Evolutionary conservation across 1,140 invertebrate genomes (phyloP).

Genomic region (Steinernema khuongi): DNA sequence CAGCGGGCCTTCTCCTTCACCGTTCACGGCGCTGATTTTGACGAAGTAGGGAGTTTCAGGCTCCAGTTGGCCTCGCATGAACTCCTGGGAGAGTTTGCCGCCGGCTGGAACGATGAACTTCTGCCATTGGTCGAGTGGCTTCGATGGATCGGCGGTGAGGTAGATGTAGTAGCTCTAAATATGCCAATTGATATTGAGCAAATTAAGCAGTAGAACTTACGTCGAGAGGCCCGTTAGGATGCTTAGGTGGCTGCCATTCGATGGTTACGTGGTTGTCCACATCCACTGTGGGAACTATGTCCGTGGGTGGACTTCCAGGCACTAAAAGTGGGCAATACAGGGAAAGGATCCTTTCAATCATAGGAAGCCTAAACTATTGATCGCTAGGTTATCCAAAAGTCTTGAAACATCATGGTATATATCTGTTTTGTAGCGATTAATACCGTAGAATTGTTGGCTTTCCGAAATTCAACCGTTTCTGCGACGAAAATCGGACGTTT

Average conservation of each 20-base stretch:
- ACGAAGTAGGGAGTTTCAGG: conserved; percentile 58
- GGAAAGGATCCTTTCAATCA: background rate
- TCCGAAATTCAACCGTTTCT: conserved; percentile 17
- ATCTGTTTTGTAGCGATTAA: conserved; percentile 23
- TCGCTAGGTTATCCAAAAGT: background rate
- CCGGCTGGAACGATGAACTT: conserved; percentile 38
- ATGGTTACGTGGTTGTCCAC: conserved; percentile 55
- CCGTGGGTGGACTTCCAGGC: conserved; percentile 50
- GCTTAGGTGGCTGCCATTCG: conserved; percentile 49
- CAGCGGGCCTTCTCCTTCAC: conserved; percentile 47
- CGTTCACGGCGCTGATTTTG: conserved; percentile 51
- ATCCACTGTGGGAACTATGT: conserved; percentile 46
- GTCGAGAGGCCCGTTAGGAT: conserved; percentile 52
- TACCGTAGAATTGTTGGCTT: conserved; percentile 11
- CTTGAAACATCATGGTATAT: background rate
- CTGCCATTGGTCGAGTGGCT: conserved; percentile 57
- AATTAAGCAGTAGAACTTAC: conserved; percentile 27
- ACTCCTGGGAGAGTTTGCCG: conserved; percentile 38
- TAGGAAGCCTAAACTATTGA: no score
- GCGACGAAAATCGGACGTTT: no score
- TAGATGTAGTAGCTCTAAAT: conserved; percentile 52
- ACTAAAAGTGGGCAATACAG: conserved; percentile 37
- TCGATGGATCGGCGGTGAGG: conserved; percentile 52
- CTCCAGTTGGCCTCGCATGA: conserved; percentile 50
- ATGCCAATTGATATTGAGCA: background rate